Base-by-base conservation (phyloP, 1,140 invertebrate species). In the Drosophila burlai region DNA sequence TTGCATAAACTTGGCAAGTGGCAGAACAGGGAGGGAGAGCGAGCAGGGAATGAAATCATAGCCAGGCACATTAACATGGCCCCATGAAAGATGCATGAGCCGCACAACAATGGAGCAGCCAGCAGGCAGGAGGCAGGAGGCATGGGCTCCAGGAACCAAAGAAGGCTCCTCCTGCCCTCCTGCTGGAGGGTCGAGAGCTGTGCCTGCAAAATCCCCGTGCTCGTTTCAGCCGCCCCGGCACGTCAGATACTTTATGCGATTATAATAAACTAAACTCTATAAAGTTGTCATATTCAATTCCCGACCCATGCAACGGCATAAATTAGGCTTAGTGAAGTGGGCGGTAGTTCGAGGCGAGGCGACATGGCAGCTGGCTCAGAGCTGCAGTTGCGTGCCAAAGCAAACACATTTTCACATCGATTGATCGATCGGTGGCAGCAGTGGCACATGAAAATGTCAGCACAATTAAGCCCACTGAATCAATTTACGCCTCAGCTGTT, bases 281-380 rank as follows among this genome's bases (percentile, higher is more conserved):
- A 89, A 90, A 89, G 75, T 90, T 85, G 71, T 84, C 85, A 82
- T 82, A 90, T 90, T 90, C 79, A 90, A 89, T 89, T 84, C 85
- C 66, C 78, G 57, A 21, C 52, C 58, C 74, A 81, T 80, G 67
- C 72, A 79, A 67, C 54, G 75, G 85, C 85, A 90, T 90, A 85
- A 90, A 90, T 90, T 90, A 85, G 84, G 84, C 84, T 87, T 89
- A 83, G 67, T 57, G 43, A n/a, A 29, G 40, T 24, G 46, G 47
- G 29, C 11, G 18, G 57, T 24, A 26, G 47, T 24, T 34, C 31
- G 31, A 2, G 1, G 31, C 10, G 34, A 34, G 34, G 34, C 9
- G 43, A 24, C 31, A 52, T 11, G 62, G 38, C 15, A 34, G 42
- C 24, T 66, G 18, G 16, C 15, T 55, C 18, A 24, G 24, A 21